These are phyloP conservation scores for Pachydiplax longipennis DNA, from an alignment of 2,888 invertebrate genomes.

Conservation along the genomic window DNA sequence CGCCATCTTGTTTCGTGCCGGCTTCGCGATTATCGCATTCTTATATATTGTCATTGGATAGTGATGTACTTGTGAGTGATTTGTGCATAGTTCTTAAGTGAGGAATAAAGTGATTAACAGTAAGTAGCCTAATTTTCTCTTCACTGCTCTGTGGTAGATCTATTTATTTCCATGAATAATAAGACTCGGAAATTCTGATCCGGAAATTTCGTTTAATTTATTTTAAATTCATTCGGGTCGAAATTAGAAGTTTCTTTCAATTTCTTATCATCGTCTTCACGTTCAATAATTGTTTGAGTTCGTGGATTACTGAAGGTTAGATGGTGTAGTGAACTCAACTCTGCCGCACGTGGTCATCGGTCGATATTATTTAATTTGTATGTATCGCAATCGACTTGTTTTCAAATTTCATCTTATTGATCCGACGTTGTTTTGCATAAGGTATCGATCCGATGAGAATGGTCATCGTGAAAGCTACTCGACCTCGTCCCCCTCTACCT, in stretches of 20 bases:
- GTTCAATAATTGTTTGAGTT: neutral
- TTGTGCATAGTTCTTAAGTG: neutral
- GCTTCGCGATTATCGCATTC: constrained; percentile 46
- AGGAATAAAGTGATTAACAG: neutral
- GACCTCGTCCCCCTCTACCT: constrained; percentile 24
- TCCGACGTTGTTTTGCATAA: neutral
- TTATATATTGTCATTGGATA: constrained; percentile 8
- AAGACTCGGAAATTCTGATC: neutral
- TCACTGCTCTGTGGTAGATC: neutral
- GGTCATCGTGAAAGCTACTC: constrained; percentile 41
- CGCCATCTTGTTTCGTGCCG: constrained; percentile 54
- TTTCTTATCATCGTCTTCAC: too few relatives aligned
- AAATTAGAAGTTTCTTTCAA: too few relatives aligned
- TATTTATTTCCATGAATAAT: neutral
- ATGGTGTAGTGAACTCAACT: neutral
- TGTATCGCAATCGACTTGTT: neutral
- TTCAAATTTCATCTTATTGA: neutral
- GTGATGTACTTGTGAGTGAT: neutral
- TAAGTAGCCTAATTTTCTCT: neutral
- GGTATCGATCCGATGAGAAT: constrained; percentile 30
- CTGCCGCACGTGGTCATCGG: neutral
- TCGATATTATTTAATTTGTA: neutral
- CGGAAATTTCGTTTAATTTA: neutral
- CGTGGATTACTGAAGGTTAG: neutral
- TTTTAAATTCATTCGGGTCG: too few relatives aligned